Conservation (phyloP, 2,888 invertebrate genomes). For the Pollenia amentaria region DNA sequence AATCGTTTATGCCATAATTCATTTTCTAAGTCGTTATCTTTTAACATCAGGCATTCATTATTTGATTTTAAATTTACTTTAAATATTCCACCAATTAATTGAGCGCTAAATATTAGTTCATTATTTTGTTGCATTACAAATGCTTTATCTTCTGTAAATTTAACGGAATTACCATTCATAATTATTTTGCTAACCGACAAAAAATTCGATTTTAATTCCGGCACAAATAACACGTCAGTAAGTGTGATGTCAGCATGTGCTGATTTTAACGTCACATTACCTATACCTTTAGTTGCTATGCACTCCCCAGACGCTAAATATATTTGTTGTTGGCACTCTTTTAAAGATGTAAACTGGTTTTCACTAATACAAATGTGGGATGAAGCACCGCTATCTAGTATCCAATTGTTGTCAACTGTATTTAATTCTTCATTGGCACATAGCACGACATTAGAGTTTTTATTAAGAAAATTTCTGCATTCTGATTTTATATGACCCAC, state of each 20-base stretch:
- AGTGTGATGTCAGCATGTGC: slow-evolving; percentile 42
- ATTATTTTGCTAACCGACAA: slow-evolving; percentile 62
- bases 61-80: slow-evolving; percentile 23
- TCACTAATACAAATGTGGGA: slow-evolving; percentile 29
- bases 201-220: slow-evolving; percentile 59
- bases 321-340: slow-evolving; percentile 29
- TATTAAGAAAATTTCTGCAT: slow-evolving; percentile 21
- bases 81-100: slow-evolving; percentile 52
- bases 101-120: slow-evolving; percentile 40
- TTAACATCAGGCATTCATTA: slow-evolving; percentile 11
- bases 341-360: slow-evolving; percentile 47
- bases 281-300: slow-evolving; percentile 38
- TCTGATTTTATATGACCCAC: slow-evolving; percentile 30
- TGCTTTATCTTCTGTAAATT: slow-evolving; percentile 44
- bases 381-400: slow-evolving; percentile 34
- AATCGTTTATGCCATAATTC: slow-evolving; percentile 63
- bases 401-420: background rate
- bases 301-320: slow-evolving; percentile 52
- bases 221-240: slow-evolving; percentile 56
- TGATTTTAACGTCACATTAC: slow-evolving; percentile 50
- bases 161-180: slow-evolving; percentile 42
- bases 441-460: no score
- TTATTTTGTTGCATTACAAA: slow-evolving; percentile 30
- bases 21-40: slow-evolving; percentile 14
- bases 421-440: no score